phyloP scores from a whole-genome alignment of 2,113 vertebrate species.

The Argyrosomus japonicus region DNA sequence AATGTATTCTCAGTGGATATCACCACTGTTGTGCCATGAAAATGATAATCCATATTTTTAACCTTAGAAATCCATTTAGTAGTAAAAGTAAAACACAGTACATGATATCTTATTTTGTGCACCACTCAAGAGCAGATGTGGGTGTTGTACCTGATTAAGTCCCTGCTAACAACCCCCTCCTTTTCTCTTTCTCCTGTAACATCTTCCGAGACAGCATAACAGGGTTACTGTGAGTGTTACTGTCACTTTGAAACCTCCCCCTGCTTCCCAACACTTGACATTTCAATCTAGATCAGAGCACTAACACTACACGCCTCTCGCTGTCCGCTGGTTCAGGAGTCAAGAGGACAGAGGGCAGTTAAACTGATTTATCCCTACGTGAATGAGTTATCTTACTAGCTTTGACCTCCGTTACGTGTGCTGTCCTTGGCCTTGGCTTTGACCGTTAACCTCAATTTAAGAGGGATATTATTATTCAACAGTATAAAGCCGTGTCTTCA shows the following conservation, averaged over 20 bases:
- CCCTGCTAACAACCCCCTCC: slow-evolving; percentile 7
- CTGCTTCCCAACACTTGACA: slow-evolving; percentile 17
- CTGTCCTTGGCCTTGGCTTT: slow-evolving; percentile 24
- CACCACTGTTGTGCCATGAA: neutral
- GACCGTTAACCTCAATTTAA: slow-evolving; percentile 39
- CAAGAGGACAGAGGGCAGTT: slow-evolving; percentile 23
- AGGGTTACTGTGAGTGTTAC: slow-evolving; percentile 1
- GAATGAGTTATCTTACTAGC: slow-evolving; percentile 36
- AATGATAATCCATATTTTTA: neutral
- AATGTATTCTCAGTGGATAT: neutral
- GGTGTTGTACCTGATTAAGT: slow-evolving; percentile 5
- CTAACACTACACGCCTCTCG: neutral
- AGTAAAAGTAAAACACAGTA: neutral
- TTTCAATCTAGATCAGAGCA: slow-evolving; percentile 28
- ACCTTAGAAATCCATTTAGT: neutral
- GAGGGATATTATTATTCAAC: slow-evolving; percentile 35
- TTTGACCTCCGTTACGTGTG: slow-evolving; percentile 24
- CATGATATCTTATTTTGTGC: neutral
- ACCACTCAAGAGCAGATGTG: slow-evolving; percentile 6
- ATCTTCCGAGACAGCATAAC: slow-evolving; percentile 3
- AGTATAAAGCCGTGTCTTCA: slow-evolving; percentile 24
- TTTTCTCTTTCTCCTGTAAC: slow-evolving; percentile 16
- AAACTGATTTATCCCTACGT: slow-evolving; percentile 34
- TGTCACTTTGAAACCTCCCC: slow-evolving; percentile 34
- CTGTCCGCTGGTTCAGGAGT: slow-evolving; percentile 12